A percentile compares a stretch with the other conserved stretches of the same genome.
These are phyloP conservation scores for Lepas anatifera DNA, from an alignment of 2,888 invertebrate species.

Conservation along the genomic window DNA sequence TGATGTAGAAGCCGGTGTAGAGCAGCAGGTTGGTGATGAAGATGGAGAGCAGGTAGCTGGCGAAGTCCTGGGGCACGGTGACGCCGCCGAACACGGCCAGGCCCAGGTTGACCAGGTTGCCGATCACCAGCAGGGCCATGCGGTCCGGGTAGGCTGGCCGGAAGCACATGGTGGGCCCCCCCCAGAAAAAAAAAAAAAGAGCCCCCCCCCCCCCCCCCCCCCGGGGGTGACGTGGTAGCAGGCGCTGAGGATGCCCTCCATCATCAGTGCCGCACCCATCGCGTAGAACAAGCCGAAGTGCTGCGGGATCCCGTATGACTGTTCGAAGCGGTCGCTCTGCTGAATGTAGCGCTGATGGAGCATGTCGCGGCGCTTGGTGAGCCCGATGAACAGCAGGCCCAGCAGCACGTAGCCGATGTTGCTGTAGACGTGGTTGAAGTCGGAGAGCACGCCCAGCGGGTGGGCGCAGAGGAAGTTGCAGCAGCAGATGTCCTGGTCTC, in stretches of 20 bases:
- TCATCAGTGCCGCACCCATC: constrained; percentile 67
- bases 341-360: constrained; percentile 30
- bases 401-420: constrained; percentile 69
- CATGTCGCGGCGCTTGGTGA: constrained; percentile 48
- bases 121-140: no score
- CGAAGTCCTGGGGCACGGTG: no score
- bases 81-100: no score
- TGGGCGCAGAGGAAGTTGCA: constrained; percentile 80
- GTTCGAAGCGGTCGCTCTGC: constrained; percentile 34
- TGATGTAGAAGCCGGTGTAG: no score
- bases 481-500: constrained; percentile 77
- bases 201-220: constrained; percentile 47
- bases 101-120: no score
- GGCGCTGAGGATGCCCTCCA: constrained; percentile 75
- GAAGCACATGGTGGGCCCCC: no score
- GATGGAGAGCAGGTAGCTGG: no score
- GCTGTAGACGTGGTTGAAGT: constrained; percentile 78
- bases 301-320: constrained; percentile 58
- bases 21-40: no score
- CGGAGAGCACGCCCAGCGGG: constrained; percentile 59
- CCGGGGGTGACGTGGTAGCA: constrained; percentile 85
- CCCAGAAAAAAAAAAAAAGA: constrained; percentile 54
- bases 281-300: constrained; percentile 76
- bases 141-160: no score
- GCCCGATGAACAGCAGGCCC: constrained; percentile 60